Conservation (phyloP, 2,113 vertebrate species). For the Crotalus tigris region DNA sequence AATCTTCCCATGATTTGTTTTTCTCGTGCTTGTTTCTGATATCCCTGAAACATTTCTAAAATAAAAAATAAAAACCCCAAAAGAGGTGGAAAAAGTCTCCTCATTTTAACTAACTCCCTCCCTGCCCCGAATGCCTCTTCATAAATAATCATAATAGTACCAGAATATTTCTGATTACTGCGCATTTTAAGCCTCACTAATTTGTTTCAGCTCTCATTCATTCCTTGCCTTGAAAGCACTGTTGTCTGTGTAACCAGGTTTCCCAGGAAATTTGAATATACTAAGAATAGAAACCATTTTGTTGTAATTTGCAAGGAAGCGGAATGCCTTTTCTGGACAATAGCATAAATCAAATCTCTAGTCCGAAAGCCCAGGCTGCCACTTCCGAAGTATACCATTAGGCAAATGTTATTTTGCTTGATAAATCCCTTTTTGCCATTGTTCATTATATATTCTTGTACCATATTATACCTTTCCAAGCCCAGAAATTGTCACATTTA, state of each 20-base stretch:
- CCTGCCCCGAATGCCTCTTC: not conserved
- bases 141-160: not conserved
- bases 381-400: not conserved
- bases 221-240: not conserved
- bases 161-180: not conserved
- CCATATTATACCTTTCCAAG: not conserved
- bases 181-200: not conserved
- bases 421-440: not conserved
- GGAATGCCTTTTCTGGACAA: not conserved
- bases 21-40: not conserved
- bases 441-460: slow-evolving; percentile 2
- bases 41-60: not conserved
- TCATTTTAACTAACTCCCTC: not conserved
- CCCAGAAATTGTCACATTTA: not conserved
- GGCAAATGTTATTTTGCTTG: not conserved
- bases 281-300: slow-evolving; percentile 17
- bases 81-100: not conserved
- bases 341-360: not conserved
- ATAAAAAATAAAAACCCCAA: too few species aligned
- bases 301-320: not conserved
- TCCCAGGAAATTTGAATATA: not conserved
- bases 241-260: not conserved
- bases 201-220: not conserved
- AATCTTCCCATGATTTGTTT: not conserved
- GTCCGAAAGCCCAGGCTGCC: slow-evolving; percentile 15